Evolutionary conservation across 2,113 vertebrate species (phyloP).

Genomic region (Struthio camelus): DNA sequence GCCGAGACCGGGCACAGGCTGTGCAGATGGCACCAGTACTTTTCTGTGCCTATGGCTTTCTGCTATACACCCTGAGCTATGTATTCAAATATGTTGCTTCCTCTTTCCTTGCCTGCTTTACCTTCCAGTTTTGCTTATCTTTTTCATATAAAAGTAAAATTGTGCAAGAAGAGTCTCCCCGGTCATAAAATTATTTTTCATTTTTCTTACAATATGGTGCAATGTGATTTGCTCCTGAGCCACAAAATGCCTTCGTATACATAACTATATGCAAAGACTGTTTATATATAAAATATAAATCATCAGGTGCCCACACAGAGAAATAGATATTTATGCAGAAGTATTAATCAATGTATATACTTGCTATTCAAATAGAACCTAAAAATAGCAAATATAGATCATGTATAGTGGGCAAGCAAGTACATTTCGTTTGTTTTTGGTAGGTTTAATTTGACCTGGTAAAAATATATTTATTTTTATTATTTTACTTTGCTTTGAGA

Average conservation of each 20-base stretch:
- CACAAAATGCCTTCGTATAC: not conserved
- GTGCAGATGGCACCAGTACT: not conserved
- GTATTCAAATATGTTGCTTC: not conserved
- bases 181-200: not conserved
- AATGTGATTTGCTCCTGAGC: not conserved
- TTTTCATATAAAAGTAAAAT: not conserved
- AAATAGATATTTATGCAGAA: not conserved
- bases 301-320: not conserved
- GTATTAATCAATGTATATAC: not conserved
- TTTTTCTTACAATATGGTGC: not conserved
- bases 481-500: not conserved
- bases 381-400: not conserved
- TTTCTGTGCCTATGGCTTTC: not conserved
- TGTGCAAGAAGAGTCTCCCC: not conserved
- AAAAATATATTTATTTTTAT: not conserved
- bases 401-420: too few species aligned
- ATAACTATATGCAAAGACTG: not conserved
- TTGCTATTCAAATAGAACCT: not conserved
- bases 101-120: not conserved
- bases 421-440: not conserved
- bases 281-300: not conserved
- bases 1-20: not conserved
- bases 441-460: not conserved
- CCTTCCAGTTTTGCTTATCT: not conserved
- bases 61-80: not conserved